These are phyloP conservation scores for Rhopalosiphum maidis DNA, from an alignment of 1,140 invertebrate species.

Conservation along the genomic window DNA sequence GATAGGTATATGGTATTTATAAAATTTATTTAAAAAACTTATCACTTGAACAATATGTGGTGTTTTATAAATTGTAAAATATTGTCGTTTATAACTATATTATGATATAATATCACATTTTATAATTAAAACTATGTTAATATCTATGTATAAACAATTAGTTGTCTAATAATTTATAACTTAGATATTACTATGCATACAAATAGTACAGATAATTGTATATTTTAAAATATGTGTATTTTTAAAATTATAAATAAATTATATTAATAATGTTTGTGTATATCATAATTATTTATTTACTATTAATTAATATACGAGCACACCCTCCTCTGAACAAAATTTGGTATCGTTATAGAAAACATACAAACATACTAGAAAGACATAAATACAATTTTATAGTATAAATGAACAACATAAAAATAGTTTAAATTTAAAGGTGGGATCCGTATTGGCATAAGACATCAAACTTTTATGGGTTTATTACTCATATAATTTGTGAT, in stretches of 20 bases:
- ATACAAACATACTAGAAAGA: too few relatives aligned
- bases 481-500: too few relatives aligned
- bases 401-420: too few relatives aligned
- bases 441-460: too few relatives aligned
- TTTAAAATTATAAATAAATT: background rate
- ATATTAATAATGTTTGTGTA: background rate
- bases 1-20: background rate
- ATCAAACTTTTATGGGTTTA: too few relatives aligned
- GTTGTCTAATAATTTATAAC: background rate
- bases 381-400: too few relatives aligned
- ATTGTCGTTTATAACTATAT: background rate
- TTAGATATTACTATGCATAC: background rate
- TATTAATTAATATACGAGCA: too few relatives aligned
- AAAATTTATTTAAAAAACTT: background rate
- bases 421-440: too few relatives aligned
- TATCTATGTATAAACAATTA: background rate
- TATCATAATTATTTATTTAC: too few relatives aligned
- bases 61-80: background rate
- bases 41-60: background rate
- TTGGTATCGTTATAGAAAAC: too few relatives aligned
- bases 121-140: background rate
- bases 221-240: background rate
- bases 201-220: background rate
- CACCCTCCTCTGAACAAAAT: too few relatives aligned
- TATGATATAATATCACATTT: too few relatives aligned